Base-by-base conservation (phyloP, 2,888 invertebrate genomes). In the Ochropleura leucogaster region DNA sequence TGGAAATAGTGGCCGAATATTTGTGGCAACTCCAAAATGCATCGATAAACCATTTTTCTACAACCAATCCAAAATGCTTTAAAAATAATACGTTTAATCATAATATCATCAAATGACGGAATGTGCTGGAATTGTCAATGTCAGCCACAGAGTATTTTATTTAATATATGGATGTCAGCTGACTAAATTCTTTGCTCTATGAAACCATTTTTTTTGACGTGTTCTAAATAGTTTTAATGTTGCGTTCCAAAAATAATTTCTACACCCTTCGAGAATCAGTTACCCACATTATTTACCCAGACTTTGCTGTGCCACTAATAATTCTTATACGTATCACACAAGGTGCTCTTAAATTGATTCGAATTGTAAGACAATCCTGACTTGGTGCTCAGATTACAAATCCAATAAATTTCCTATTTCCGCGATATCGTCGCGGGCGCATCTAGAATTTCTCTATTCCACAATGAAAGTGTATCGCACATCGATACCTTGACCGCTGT, bases 401-500 rank as follows among this genome's bases (percentile, higher is more conserved):
- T 66, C 69, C 74, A 76, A 69, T 69, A 67, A 68, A 74, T 72
- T 77, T 82, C 77, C 76, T 69, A 81, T 84, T 80, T 74, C 76
- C 74, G 74, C 66, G 72, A 72, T 77, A 83, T 73, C 62, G 60
- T 81, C 80, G 77, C 70, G 49, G 70, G 60, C 72, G 78, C 77
- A 83, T 85, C 89, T 88, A 85, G 80, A 79, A 82, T 86, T 79
- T 79, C 79, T 78, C 79, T 74, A 80, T 81, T 77, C 70, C 76
- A 68, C 82, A 74, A 81, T 68, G 80, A 80, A 82, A 86, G 80
- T 79, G 72, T 86, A 85, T 85, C 80, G 82, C 77, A 86, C 84
- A 84, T 85, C 85, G 86, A 85, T 85, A 87, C 86, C 74, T 83
- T 87, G 87, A 87, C 87, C 88, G 80, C 83, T 73, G 88, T 87